Base-by-base conservation (phyloP, 2,888 invertebrate species). In the Eremobia ochroleuca region DNA sequence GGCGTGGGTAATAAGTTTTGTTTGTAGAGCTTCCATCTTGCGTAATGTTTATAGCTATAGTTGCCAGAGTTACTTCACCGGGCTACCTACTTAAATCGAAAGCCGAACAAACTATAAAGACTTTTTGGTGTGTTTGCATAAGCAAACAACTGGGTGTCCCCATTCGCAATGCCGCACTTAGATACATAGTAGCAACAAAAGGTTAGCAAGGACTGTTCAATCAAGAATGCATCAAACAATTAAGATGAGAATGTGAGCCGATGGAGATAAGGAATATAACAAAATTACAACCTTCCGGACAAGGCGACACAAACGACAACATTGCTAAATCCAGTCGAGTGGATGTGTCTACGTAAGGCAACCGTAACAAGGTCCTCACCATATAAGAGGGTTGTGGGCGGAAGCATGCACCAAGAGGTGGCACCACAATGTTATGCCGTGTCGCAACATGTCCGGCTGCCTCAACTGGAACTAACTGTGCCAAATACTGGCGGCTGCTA, bases 351-450 rank as follows among this genome's bases (percentile, higher is more conserved):
- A 94, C 93, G 90, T 92, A 89, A 82, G 88, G 92, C 86, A 90
- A 91, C 82, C 87, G 90, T 92, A 92, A 92, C 95, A 94, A 96
- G 96, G 96, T 91, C 92, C 92, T 90, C 88, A 89, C 95, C 95
- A 90, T 95, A 94, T 94, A 92, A 71, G 92, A 90, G 85, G 81
- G 58, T 79, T 72, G 96, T 96, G 95, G 96, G 96, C 95, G 96
- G 96, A 95, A 95, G 92, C 90, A 90, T 92, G 92, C 93, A 91
- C 85, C 92, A 87, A 83, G 86, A 88, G 87, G 83, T 88, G 85
- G 81, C 87, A 86, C 86, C 85, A 81, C 89, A 88, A 80, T 85
- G 88, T 85, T 85, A 82, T 83, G 79, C 81, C 72, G 79, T 92
- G 91, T 88, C 89, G 92, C 87, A 92, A 91, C 87, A 83, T 85